phyloP scores from a whole-genome alignment of 2,888 invertebrate species.

The Erpobdella octoculata region DNA sequence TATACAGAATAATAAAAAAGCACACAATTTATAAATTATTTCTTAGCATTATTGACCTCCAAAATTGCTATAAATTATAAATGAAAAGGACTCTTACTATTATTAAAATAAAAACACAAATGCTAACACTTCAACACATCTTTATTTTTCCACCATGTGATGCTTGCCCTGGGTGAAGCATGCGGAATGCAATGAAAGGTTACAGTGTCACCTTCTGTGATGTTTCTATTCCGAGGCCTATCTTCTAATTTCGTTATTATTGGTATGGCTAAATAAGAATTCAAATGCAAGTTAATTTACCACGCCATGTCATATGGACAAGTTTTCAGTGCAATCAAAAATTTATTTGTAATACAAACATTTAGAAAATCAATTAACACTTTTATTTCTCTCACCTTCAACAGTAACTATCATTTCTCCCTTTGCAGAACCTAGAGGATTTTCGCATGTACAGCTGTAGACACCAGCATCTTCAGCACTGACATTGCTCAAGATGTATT shows the following conservation, averaged over 20 bases:
- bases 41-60: background rate
- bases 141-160: background rate
- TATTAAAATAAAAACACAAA: background rate
- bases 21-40: background rate
- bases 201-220: slow-evolving; percentile 6
- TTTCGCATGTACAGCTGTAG: too few relatives aligned
- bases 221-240: background rate
- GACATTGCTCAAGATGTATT: too few relatives aligned
- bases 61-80: background rate
- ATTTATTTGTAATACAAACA: background rate
- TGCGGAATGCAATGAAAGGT: slow-evolving; percentile 16
- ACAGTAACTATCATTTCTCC: too few relatives aligned
- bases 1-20: background rate
- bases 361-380: too few relatives aligned
- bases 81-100: background rate
- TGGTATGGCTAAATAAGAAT: background rate
- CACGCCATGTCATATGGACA: too few relatives aligned
- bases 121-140: background rate
- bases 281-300: too few relatives aligned
- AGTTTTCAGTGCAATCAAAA: background rate
- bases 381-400: too few relatives aligned
- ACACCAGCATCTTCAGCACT: too few relatives aligned
- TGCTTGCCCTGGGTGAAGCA: background rate
- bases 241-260: background rate
- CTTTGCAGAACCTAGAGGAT: too few relatives aligned